These are phyloP conservation scores for Macaca fascicularis DNA, from an alignment of 2,113 vertebrate genomes.

Conservation along the genomic window DNA sequence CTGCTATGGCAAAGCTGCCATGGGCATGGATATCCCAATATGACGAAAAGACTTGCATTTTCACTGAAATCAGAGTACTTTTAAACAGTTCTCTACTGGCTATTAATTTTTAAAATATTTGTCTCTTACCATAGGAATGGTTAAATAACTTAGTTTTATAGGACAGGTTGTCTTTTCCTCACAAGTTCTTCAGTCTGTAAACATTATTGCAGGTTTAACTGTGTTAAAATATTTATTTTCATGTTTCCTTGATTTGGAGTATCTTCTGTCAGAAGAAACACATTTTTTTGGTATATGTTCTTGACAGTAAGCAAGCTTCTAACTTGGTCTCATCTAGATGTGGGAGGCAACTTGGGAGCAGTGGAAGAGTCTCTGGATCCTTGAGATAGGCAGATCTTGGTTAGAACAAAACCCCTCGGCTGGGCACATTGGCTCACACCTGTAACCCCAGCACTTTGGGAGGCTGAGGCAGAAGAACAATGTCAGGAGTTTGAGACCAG, in stretches of 20 bases:
- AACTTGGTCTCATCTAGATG: not conserved
- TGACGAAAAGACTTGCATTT: not conserved
- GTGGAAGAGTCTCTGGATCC: not conserved
- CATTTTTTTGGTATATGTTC: not conserved
- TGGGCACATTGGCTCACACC: no score
- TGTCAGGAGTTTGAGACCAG: no score
- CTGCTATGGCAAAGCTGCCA: not conserved
- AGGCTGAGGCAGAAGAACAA: no score
- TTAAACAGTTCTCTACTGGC: not conserved
- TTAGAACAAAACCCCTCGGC: not conserved
- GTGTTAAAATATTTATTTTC: not conserved
- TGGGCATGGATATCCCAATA: no score
- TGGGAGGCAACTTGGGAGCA: not conserved
- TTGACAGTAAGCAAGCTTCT: not conserved
- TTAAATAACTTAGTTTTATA: not conserved
- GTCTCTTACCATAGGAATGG: not conserved
- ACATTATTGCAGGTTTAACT: not conserved
- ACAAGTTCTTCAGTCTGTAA: not conserved
- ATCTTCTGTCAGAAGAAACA: not conserved
- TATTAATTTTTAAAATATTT: not conserved
- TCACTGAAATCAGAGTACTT: not conserved
- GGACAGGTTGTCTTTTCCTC: not conserved
- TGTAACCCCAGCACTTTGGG: no score
- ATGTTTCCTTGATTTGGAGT: not conserved
- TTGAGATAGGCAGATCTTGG: not conserved